Evolutionary conservation across 2,888 invertebrate species (phyloP), one percentile per base, ranked within the genome.

Genomic region (Amblyjoppa proteus): DNA sequence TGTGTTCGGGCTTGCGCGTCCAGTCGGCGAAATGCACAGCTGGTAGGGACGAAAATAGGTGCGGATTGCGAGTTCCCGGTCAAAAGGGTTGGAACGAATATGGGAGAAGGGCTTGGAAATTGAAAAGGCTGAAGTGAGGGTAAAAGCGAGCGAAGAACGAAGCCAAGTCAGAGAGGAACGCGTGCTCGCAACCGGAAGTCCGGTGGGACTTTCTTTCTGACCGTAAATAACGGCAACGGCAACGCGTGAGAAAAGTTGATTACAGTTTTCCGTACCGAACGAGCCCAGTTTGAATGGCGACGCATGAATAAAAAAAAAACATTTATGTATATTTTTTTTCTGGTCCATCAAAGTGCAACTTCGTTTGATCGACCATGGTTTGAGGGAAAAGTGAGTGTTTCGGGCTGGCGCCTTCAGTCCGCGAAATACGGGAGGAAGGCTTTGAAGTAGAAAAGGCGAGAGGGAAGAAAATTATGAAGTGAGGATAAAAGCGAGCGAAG

Each of bases 121-220:
- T 28, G 56, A 41, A 31, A 51, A 76, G 69, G 11, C n/a, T n/a
- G 9, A 53, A 28, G 38, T 28, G 11, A 31, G 38, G 69, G 53
- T 28, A 69, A 58, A 69, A 13, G 56, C 41, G 66, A 34, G 45
- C 25, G 25, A 68, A 41, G 56, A 58, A 49, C 16, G 78, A 51
- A 71, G 71, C 45, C 13, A 45, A 45, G 38, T 7, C 38, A 1
- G 2, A 20, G 20, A 38, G 38, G 9, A 38, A 38, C 9, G 45
- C 45, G 45, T 13, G 13, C 45, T 45, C 3, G 45, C 13, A 45
- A 45, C 45, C 13, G 45, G 45, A 45, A 45, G 45, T 45, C 45
- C 45, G 13, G 45, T 45, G 13, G 13, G 45, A 45, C 45, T 45
- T 45, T 13, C 3, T 3, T 3, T 3, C 3, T 13, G 45, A 13